Evolutionary conservation across 2,113 vertebrate genomes (phyloP), one percentile per base, ranked within the genome.

Genomic region (Lampris incognitus): DNA sequence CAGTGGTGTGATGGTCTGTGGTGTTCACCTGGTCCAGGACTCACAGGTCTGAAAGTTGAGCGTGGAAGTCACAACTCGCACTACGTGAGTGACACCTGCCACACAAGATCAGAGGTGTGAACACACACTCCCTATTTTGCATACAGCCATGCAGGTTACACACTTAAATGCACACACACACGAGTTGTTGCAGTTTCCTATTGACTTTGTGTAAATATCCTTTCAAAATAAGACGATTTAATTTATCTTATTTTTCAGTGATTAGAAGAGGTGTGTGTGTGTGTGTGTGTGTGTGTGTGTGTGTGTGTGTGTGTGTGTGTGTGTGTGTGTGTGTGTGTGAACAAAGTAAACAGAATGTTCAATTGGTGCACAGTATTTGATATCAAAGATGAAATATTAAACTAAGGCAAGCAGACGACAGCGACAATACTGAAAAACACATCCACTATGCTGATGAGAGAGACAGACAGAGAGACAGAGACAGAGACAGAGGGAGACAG

Each of bases 391-490:
- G 51, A 50, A 57, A 75, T 69, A 78, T 56, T 73, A 68, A 86
- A 73, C 72, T 1, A 2, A 46, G 11, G 72, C 37, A 67, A 79
- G 74, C 64, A 59, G 51, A 49, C 44, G 39, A 65, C 78, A 69
- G 79, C 56, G 9, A 79, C 69, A 59, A 64, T 59, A 44, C 48
- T 52, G 76, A 75, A 85, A 88, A 78, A 85, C 75, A 86, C 78
- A 91, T 90, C 88, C 86, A 86, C 87, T 1, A 1, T 7, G 7
- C 36, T 11, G 48, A 84, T 69, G 65, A 69, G 69, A 72, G 69
- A 55, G 63, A 39, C 13, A 49, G 69, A 39, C 42, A 37, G 42
- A 37, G 36, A 37, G 36, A 58, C 39, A 73, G 66, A 48, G 51
- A 2, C 2, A 3, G 24, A 71, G 75, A 76, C 77, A 82, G 77